A percentile compares a stretch with the other conserved stretches of the same genome.
These are phyloP conservation scores for Lethrus apterus DNA, from an alignment of 1,140 invertebrate species.

Conservation along the genomic window DNA sequence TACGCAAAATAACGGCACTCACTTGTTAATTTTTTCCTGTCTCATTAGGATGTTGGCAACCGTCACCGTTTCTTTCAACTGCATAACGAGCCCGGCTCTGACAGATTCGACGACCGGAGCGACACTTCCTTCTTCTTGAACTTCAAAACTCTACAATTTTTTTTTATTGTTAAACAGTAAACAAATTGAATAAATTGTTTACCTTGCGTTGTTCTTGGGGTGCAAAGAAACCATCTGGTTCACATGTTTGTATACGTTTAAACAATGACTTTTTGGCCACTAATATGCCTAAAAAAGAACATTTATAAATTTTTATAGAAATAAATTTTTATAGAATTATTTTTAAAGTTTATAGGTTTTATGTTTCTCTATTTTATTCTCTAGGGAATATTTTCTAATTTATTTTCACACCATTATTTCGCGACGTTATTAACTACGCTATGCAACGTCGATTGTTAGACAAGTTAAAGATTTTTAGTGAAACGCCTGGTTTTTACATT, in stretches of 20 bases:
- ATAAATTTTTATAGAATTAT: not conserved
- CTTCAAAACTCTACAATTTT: conserved; percentile 42
- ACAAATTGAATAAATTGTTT: conserved; percentile 13
- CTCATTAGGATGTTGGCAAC: conserved; percentile 61
- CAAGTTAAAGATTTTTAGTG: too few relatives aligned
- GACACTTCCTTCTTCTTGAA: conserved; percentile 80
- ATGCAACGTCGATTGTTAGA: too few relatives aligned
- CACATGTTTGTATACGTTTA: conserved; percentile 34
- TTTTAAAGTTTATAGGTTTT: not conserved
- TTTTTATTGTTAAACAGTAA: conserved; percentile 4
- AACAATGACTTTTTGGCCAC: conserved; percentile 61
- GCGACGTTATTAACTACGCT: too few relatives aligned
- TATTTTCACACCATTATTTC: too few relatives aligned
- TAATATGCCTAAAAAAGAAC: conserved; percentile 49
- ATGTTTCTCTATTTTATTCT: not conserved
- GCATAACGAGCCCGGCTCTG: conserved; percentile 76
- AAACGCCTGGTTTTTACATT: too few relatives aligned
- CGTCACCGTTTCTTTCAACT: conserved; percentile 75
- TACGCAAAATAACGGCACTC: conserved; percentile 28
- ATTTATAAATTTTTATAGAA: conserved; percentile 4
- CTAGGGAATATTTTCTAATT: too few relatives aligned
- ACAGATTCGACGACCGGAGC: conserved; percentile 77
- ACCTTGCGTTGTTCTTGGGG: conserved; percentile 36
- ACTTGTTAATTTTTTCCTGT: conserved; percentile 70
- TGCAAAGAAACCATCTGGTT: conserved; percentile 38